Conservation (phyloP, 2,797 vertebrate species). For the Moxostoma hubbsi region DNA sequence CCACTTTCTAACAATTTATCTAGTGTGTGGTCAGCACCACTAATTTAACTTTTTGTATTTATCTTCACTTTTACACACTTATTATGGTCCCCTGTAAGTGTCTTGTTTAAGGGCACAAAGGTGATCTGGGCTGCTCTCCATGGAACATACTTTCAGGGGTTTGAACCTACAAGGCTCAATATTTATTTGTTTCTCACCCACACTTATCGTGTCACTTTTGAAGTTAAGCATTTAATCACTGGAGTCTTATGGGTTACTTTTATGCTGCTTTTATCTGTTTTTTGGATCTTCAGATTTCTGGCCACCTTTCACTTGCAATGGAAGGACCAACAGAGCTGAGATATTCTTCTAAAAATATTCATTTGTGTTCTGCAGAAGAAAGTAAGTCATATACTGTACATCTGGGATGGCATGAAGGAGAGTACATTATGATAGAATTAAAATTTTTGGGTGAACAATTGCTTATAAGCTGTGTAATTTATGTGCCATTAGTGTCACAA, state of each 20-base stretch:
- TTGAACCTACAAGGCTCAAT: slow-evolving; percentile 3
- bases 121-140: not conserved
- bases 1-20: not conserved
- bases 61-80: not conserved
- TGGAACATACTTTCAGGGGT: not conserved
- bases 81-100: not conserved
- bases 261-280: no score
- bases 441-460: no score
- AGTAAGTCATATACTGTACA: no score
- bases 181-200: slow-evolving; percentile 14
- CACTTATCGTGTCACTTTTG: not conserved
- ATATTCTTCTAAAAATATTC: no score
- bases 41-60: not conserved
- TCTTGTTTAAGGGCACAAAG: slow-evolving; percentile 12
- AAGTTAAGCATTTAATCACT: not conserved
- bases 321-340: no score
- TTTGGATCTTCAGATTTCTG: no score
- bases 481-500: not conserved
- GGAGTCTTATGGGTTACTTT: not conserved
- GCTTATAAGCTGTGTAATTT: no score
- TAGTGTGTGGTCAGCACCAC: no score
- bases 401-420: no score
- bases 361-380: no score
- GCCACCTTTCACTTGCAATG: no score
- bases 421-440: no score